A percentile compares a stretch with the other conserved stretches of the same genome.
phyloP scores from a whole-genome alignment of 2,888 invertebrate genomes.

The Cenopis cana region DNA sequence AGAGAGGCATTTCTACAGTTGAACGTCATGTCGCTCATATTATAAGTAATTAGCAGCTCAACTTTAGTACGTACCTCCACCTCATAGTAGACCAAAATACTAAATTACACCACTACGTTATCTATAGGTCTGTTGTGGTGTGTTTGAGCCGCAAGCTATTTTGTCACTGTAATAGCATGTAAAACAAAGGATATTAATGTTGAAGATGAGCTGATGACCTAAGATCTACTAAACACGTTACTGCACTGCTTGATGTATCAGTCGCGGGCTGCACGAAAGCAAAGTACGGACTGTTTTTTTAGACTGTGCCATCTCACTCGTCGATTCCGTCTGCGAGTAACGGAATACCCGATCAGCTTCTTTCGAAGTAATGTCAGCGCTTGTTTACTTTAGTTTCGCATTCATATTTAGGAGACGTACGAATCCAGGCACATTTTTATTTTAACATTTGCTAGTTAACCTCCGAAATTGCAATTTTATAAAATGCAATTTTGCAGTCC shows the following conservation, averaged over 20 bases:
- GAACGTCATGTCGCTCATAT: too few species aligned
- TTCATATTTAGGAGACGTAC: slow-evolving; percentile 43
- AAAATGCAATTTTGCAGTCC: slow-evolving; percentile 2
- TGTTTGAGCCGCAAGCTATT: too few species aligned
- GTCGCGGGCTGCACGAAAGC: background rate
- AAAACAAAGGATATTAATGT: too few species aligned
- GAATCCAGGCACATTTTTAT: slow-evolving; percentile 19
- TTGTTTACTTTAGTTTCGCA: slow-evolving; percentile 63
- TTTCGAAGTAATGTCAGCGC: slow-evolving; percentile 56
- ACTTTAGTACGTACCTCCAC: too few species aligned
- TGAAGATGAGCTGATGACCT: too few species aligned
- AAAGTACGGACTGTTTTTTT: slow-evolving; percentile 1
- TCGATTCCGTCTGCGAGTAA: slow-evolving; percentile 78
- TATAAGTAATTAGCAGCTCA: too few species aligned
- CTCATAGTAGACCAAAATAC: too few species aligned
- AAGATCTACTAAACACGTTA: background rate
- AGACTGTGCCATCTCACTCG: slow-evolving; percentile 57
- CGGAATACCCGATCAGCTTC: slow-evolving; percentile 78
- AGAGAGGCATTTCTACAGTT: too few species aligned
- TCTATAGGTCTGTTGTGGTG: too few species aligned
- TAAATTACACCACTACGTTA: too few species aligned
- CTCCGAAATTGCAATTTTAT: slow-evolving; percentile 25
- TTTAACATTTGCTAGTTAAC: background rate
- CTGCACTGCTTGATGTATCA: background rate
- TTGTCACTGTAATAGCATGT: too few species aligned